phyloP scores from a whole-genome alignment of 2,888 invertebrate species.

The Andrena flavipes region DNA sequence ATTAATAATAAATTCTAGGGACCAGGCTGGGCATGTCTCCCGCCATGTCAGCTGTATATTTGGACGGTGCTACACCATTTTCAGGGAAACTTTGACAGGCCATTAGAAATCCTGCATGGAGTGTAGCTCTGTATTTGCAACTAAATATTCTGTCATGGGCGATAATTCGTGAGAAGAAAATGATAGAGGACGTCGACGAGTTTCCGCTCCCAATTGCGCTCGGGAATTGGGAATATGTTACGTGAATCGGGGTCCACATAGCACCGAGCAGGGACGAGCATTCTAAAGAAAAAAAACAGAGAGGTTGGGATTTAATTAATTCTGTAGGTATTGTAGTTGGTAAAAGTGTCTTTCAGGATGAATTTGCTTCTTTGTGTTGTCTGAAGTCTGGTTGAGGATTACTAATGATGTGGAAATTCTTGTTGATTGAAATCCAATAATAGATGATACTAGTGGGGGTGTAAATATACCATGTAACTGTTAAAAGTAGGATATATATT shows the following conservation, averaged over 20 bases:
- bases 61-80: neutral
- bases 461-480: too few species aligned
- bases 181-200: neutral
- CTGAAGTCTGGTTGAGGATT: too few species aligned
- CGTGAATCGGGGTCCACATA: neutral
- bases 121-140: neutral
- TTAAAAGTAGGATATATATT: too few species aligned
- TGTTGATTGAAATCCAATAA: too few species aligned
- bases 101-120: neutral
- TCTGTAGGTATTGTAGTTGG: too few species aligned
- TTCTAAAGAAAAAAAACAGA: neutral
- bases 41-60: neutral
- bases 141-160: neutral
- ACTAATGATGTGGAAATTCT: too few species aligned
- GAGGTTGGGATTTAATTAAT: neutral
- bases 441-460: too few species aligned
- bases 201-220: neutral
- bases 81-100: neutral
- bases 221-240: neutral
- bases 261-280: neutral
- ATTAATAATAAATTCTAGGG: constrained; percentile 3
- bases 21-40: neutral
- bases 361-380: too few species aligned
- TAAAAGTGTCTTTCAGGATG: too few species aligned
- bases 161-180: neutral